These are phyloP conservation scores for Anguilla rostrata DNA, from an alignment of 2,113 vertebrate species.

Conservation along the genomic window DNA sequence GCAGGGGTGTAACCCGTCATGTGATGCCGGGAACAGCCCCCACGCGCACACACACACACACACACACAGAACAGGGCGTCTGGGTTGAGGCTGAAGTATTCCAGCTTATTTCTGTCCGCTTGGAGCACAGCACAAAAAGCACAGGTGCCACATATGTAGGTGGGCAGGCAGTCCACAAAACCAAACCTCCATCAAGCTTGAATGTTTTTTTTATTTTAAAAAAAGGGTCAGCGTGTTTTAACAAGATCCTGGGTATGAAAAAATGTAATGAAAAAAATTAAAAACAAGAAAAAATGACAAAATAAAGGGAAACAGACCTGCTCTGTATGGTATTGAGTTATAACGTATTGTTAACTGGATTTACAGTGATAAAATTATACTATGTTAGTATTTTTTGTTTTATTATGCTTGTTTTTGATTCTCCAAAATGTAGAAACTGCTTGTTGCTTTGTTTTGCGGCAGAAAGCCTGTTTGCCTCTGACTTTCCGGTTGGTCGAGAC, in stretches of 20 bases:
- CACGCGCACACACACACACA: constrained; percentile 13
- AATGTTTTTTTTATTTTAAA: neutral
- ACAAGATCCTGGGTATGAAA: constrained; percentile 1
- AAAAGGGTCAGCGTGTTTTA: constrained; percentile 18
- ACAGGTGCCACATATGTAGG: neutral
- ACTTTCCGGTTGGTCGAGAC: neutral
- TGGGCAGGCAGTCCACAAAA: neutral
- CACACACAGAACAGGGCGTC: constrained; percentile 26
- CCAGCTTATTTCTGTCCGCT: neutral
- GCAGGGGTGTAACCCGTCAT: constrained; percentile 25
- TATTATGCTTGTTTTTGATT: constrained; percentile 34
- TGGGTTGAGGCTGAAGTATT: neutral
- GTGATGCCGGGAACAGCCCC: constrained; percentile 23
- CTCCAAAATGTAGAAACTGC: constrained; percentile 30
- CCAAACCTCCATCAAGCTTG: constrained; percentile 24
- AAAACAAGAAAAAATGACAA: neutral
- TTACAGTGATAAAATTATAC: constrained; percentile 38
- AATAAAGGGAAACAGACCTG: constrained; percentile 1
- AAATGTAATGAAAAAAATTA: neutral
- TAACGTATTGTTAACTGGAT: constrained; percentile 36
- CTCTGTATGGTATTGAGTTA: constrained; percentile 21
- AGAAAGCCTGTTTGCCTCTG: neutral
- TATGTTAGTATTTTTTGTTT: constrained; percentile 41
- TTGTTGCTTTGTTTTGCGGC: constrained; percentile 29
- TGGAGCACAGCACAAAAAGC: neutral